Percentiles rank a stretch among this genome's conserved stretches.
These are phyloP conservation scores for Girardia tigrina DNA, from an alignment of 2,888 invertebrate genomes.

Conservation along the genomic window DNA sequence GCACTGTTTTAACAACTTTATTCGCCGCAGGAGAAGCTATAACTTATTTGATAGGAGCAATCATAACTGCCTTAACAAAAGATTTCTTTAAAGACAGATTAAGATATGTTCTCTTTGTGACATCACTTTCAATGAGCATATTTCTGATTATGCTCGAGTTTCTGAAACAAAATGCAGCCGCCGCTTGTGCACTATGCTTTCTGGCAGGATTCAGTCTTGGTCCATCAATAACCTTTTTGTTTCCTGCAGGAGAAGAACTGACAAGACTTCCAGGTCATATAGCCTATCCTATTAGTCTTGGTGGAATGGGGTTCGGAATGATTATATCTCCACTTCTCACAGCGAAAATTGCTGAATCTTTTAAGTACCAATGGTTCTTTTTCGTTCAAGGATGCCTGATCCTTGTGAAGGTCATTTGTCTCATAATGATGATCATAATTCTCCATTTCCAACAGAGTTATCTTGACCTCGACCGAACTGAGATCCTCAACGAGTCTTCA, in stretches of 20 bases:
- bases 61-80: constrained; percentile 32
- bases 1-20: constrained; percentile 25
- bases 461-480: no score
- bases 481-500: no score
- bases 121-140: constrained; percentile 12
- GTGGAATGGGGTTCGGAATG: constrained; percentile 34
- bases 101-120: constrained; percentile 29
- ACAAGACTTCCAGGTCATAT: constrained; percentile 35
- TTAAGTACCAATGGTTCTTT: constrained; percentile 32
- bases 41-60: constrained; percentile 33
- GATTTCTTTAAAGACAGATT: constrained; percentile 31
- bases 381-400: constrained; percentile 32
- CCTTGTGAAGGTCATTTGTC: background rate
- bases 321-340: constrained; percentile 31
- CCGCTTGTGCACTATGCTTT: background rate
- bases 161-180: no score
- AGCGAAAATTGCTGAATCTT: constrained; percentile 30
- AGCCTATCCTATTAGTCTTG: constrained; percentile 36
- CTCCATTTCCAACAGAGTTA: no score
- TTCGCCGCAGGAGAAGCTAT: constrained; percentile 34
- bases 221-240: constrained; percentile 36
- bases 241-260: constrained; percentile 37
- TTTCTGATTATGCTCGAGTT: constrained; percentile 10
- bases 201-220: constrained; percentile 35
- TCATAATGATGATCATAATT: background rate